These are phyloP conservation scores for Nyctibius grandis DNA, from an alignment of 2,797 vertebrate species.

Conservation along the genomic window DNA sequence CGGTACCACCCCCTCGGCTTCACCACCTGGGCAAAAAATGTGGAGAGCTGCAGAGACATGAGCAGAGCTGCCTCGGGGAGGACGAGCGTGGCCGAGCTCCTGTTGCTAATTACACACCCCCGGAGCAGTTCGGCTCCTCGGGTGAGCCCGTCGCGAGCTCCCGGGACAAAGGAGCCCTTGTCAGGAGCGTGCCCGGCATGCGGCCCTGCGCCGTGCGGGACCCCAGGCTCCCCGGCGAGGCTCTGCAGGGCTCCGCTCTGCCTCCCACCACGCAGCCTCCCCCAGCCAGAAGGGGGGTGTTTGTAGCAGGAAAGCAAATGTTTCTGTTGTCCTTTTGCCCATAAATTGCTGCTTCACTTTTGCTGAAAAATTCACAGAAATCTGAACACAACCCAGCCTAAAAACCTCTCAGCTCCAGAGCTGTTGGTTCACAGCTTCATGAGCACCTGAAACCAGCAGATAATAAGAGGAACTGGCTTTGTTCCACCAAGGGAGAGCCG, in stretches of 20 bases:
- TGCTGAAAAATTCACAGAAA: background rate
- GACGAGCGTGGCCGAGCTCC: background rate
- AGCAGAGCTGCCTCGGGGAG: background rate
- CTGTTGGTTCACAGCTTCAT: fast-evolving
- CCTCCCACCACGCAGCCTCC: background rate
- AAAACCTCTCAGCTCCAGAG: fast-evolving
- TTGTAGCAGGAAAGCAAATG: background rate
- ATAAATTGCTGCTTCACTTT: background rate
- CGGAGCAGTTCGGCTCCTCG: background rate
- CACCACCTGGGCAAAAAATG: slow-evolving; percentile 24
- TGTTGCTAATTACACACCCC: background rate
- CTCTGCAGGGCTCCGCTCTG: background rate
- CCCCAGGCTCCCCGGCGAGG: background rate
- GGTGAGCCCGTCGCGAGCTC: background rate
- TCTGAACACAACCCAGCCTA: background rate
- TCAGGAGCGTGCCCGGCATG: background rate
- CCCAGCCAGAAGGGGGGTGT: fast-evolving
- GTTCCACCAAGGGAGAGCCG: background rate
- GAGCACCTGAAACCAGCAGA: background rate
- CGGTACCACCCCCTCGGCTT: background rate
- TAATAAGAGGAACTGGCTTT: background rate
- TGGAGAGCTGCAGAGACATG: slow-evolving; percentile 29
- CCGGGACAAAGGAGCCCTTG: background rate
- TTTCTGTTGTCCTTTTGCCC: background rate
- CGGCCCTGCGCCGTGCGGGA: background rate